Evolutionary conservation across 2,888 invertebrate genomes (phyloP).

Genomic region (Xestia ashworthii): DNA sequence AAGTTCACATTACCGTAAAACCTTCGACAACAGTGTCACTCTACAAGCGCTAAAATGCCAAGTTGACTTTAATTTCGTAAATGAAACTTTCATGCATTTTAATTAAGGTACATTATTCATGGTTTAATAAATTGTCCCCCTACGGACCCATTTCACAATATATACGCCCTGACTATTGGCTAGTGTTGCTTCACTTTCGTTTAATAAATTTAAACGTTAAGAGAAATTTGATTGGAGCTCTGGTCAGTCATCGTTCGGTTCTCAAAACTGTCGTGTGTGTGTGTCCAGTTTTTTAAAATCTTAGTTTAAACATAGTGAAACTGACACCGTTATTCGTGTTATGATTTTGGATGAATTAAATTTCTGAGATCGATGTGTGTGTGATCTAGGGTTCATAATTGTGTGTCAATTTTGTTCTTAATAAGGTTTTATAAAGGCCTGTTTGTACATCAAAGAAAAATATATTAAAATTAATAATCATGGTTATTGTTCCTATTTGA

Average conservation of each 20-base stretch:
- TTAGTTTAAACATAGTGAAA: constrained; percentile 7
- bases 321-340: not conserved
- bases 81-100: constrained; percentile 14
- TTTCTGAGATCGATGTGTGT: not conserved
- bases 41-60: not conserved
- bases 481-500: not conserved
- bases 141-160: constrained; percentile 22
- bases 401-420: not conserved
- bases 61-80: constrained; percentile 39
- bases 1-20: not conserved
- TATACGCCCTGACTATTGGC: not conserved
- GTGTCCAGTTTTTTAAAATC: not conserved
- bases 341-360: not conserved
- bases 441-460: constrained; percentile 1
- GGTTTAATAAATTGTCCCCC: constrained; percentile 31
- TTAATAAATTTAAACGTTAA: constrained; percentile 19
- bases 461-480: not conserved
- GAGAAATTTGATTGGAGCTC: constrained; percentile 22
- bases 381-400: not conserved
- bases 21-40: not conserved
- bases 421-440: not conserved
- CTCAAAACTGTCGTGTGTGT: constrained; percentile 41
- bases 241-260: constrained; percentile 38
- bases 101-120: not conserved
- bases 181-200: constrained; percentile 23